Conservation (phyloP, 1,140 invertebrate species). For the Aradophagus sp. region DNA sequence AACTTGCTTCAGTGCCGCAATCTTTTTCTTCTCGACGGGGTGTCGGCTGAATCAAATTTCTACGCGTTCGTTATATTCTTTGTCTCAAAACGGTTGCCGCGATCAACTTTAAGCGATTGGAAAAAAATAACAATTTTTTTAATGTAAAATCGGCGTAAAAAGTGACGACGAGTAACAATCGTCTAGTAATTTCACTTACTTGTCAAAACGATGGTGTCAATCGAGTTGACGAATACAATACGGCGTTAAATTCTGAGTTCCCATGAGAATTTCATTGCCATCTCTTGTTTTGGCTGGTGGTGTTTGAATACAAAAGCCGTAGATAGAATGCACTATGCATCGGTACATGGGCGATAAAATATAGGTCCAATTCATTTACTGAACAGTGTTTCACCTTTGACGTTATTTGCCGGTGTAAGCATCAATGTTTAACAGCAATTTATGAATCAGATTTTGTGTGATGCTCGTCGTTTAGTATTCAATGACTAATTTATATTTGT, state of each 20-base stretch:
- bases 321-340: slow-evolving; percentile 29
- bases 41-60: slow-evolving; percentile 29
- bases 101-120: slow-evolving; percentile 26
- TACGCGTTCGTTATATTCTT: slow-evolving; percentile 31
- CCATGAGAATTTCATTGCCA: slow-evolving; percentile 56
- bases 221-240: slow-evolving; percentile 45
- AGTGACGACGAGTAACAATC: no score
- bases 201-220: slow-evolving; percentile 54
- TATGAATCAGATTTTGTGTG: slow-evolving; percentile 7
- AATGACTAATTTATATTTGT: no score
- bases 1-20: slow-evolving; percentile 44
- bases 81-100: slow-evolving; percentile 25
- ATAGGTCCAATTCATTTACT: slow-evolving; percentile 35
- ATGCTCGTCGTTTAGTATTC: no score
- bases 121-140: no score
- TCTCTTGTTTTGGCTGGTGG: slow-evolving; percentile 43
- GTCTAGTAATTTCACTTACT: no score
- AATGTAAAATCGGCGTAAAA: no score
- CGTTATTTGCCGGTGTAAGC: slow-evolving; percentile 7
- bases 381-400: slow-evolving; percentile 28
- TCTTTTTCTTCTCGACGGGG: slow-evolving; percentile 35
- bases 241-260: slow-evolving; percentile 48
- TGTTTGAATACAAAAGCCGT: slow-evolving; percentile 41
- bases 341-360: slow-evolving; percentile 34
- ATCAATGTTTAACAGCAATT: slow-evolving; percentile 21